phyloP scores from a whole-genome alignment of 2,888 invertebrate genomes.

The Tanypteryx hageni region DNA sequence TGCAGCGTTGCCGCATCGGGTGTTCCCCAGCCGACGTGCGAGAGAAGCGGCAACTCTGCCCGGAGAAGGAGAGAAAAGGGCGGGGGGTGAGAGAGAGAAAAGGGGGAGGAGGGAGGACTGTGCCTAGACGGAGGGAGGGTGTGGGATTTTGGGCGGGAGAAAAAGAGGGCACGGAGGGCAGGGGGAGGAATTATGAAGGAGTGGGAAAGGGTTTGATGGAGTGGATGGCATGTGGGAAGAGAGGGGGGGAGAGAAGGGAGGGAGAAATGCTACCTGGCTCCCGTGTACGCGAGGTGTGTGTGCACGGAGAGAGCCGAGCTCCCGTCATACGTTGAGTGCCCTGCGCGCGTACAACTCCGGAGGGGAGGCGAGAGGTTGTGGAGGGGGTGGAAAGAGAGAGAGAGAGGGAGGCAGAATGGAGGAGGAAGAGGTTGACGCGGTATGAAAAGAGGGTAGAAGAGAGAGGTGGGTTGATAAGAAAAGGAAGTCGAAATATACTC shows the following conservation, averaged over 20 bases:
- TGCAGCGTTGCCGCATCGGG: slow-evolving; percentile 38
- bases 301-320: neutral
- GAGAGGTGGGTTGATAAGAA: neutral
- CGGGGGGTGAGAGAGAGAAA: neutral
- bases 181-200: neutral
- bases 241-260: neutral
- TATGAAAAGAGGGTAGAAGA: neutral
- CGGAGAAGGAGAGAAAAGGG: neutral
- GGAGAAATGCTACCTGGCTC: neutral
- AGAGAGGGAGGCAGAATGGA: neutral
- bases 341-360: slow-evolving; percentile 44
- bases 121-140: neutral
- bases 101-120: neutral
- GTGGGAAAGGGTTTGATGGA: neutral
- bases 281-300: neutral
- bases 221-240: neutral
- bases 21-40: neutral
- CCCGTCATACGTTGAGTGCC: slow-evolving; percentile 35
- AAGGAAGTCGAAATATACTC: slow-evolving; percentile 15
- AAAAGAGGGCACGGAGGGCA: neutral
- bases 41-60: neutral
- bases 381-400: neutral
- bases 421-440: neutral
- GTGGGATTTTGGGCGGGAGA: neutral
- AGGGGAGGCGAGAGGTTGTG: neutral